Conservation (phyloP, 2,797 vertebrate genomes). For the Enteromius trimaculatus region DNA sequence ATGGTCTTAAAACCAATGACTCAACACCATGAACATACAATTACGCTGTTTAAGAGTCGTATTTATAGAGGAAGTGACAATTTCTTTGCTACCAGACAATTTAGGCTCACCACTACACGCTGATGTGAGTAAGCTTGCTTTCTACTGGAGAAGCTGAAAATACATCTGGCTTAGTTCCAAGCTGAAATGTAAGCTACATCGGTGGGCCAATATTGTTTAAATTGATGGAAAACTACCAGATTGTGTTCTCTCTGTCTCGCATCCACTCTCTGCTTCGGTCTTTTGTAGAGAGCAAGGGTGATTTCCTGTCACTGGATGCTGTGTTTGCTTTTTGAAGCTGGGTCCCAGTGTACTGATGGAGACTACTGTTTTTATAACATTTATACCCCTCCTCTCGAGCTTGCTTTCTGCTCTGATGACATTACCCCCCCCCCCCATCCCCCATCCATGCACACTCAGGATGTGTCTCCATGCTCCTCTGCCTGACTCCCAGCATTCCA, state of each 20-base stretch:
- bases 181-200: not conserved
- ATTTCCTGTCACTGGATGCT: slow-evolving; percentile 78
- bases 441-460: slow-evolving; percentile 23
- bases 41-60: slow-evolving; percentile 23
- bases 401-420: slow-evolving; percentile 56
- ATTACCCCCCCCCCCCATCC: not conserved
- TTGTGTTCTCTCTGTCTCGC: slow-evolving; percentile 8
- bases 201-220: not conserved
- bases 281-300: slow-evolving; percentile 71
- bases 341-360: slow-evolving; percentile 73
- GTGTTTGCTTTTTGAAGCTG: slow-evolving; percentile 80
- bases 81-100: not conserved
- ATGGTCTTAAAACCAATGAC: slow-evolving; percentile 39
- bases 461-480: slow-evolving; percentile 44
- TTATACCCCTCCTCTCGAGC: slow-evolving; percentile 50
- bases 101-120: slow-evolving; percentile 29
- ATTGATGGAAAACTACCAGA: slow-evolving; percentile 33
- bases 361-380: slow-evolving; percentile 77
- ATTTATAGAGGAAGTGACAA: slow-evolving; percentile 46
- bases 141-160: not conserved
- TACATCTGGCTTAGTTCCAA: not conserved
- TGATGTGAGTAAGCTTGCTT: slow-evolving; percentile 8
- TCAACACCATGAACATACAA: slow-evolving; percentile 39
- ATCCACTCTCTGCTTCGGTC: slow-evolving; percentile 46
- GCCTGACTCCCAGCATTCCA: slow-evolving; percentile 56